A percentile compares a stretch with the other conserved stretches of the same genome.
These are phyloP conservation scores for Patella depressa DNA, from an alignment of 2,888 invertebrate species.

Conservation along the genomic window DNA sequence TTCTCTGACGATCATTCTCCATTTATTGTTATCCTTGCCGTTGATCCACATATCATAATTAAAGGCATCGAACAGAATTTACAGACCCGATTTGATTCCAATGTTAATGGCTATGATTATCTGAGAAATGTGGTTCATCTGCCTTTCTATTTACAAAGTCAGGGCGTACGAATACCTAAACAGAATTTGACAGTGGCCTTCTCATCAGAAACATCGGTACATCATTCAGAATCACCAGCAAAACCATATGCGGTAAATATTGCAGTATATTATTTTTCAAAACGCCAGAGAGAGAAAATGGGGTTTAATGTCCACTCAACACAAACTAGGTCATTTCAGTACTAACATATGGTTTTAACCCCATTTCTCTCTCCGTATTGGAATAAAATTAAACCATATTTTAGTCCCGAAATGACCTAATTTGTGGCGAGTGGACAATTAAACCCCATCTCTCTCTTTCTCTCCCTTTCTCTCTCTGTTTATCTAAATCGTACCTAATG, in stretches of 20 bases:
- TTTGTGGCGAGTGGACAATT: too few relatives aligned
- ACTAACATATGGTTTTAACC: too few relatives aligned
- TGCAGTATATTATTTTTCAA: background rate
- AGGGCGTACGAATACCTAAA: constrained; percentile 81
- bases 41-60: constrained; percentile 98
- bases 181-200: constrained; percentile 43
- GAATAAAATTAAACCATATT: too few relatives aligned
- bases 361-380: too few relatives aligned
- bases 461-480: too few relatives aligned
- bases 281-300: too few relatives aligned
- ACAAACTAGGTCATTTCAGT: too few relatives aligned
- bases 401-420: too few relatives aligned
- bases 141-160: constrained; percentile 98
- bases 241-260: background rate
- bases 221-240: constrained; percentile 1
- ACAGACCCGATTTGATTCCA: constrained; percentile 80
- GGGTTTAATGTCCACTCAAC: too few relatives aligned
- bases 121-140: constrained; percentile 95
- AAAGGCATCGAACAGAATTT: constrained; percentile 78
- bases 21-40: constrained; percentile 94
- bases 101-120: constrained; percentile 92
- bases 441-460: too few relatives aligned
- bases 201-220: constrained; percentile 24
- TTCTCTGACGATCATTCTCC: constrained; percentile 95
- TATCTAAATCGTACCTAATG: too few relatives aligned